Evolutionary conservation across 2,113 vertebrate genomes (phyloP).

Genomic region (western clawed frog (Xenopus tropicalis)): DNA sequence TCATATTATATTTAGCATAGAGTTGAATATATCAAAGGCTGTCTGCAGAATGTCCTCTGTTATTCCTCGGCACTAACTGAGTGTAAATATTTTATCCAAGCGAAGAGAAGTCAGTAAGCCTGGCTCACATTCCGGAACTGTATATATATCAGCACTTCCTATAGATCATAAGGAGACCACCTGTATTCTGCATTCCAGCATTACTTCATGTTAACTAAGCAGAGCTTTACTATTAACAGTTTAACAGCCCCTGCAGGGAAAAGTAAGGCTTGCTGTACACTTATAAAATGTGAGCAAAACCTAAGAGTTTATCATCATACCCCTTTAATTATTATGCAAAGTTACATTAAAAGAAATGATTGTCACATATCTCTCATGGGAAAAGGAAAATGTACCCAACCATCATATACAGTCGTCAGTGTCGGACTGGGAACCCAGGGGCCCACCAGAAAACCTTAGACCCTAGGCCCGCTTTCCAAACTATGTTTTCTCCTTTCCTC

Average conservation of each 20-base stretch:
- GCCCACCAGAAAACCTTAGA: too few relatives aligned
- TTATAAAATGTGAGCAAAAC: too few relatives aligned
- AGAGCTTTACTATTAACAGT: neutral
- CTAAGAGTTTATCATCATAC: too few relatives aligned
- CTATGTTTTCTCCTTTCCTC: too few relatives aligned
- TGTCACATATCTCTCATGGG: too few relatives aligned
- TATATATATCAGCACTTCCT: neutral
- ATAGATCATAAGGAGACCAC: neutral
- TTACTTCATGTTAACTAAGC: neutral
- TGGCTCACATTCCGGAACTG: slow-evolving; percentile 21
- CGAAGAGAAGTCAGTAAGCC: neutral
- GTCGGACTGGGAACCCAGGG: too few relatives aligned
- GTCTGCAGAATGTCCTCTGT: neutral
- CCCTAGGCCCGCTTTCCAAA: too few relatives aligned
- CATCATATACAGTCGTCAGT: too few relatives aligned
- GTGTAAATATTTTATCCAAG: neutral
- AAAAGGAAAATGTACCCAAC: too few relatives aligned
- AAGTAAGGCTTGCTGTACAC: too few relatives aligned
- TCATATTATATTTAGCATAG: neutral
- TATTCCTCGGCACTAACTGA: neutral
- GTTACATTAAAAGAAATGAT: too few relatives aligned
- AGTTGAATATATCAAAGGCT: neutral
- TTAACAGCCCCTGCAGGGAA: neutral
- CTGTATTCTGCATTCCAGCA: neutral
- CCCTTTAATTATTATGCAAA: too few relatives aligned